phyloP scores from a whole-genome alignment of 2,113 vertebrate species.

The Saccopteryx leptura region DNA sequence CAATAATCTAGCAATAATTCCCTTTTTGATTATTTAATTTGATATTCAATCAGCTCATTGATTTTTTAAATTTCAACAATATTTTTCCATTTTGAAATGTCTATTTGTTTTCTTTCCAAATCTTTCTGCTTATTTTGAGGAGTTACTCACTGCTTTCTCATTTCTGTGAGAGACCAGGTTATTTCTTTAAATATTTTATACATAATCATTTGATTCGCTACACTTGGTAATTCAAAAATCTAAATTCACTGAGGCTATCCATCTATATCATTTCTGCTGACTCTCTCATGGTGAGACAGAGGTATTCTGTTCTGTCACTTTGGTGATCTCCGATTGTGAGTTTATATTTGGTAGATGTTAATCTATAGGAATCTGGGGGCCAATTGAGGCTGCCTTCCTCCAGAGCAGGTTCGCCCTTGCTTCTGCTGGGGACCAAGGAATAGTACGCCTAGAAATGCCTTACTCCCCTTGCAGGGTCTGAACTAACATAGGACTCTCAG shows the following conservation, averaged over 20 bases:
- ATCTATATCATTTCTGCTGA: constrained; percentile 4
- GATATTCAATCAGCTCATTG: neutral
- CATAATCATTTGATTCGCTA: neutral
- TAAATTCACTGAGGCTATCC: neutral
- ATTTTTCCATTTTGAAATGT: constrained; percentile 54
- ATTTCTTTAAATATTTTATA: constrained; percentile 36
- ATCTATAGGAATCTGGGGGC: neutral
- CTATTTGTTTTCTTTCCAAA: constrained; percentile 32
- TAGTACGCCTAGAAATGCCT: neutral
- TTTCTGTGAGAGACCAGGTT: neutral
- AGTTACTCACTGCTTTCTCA: constrained; percentile 9
- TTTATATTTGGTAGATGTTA: neutral
- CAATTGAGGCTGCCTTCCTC: neutral
- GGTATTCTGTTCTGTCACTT: neutral
- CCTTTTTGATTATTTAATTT: neutral
- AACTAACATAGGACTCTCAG: neutral
- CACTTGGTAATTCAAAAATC: constrained; percentile 35
- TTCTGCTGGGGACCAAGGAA: neutral
- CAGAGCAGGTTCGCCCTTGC: neutral
- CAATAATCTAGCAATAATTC: neutral
- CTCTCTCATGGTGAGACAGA: neutral
- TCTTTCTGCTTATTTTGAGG: neutral
- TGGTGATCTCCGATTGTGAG: neutral
- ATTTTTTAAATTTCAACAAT: neutral
- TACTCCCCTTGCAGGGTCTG: neutral